Percentiles rank a stretch among this genome's conserved stretches.
Evolutionary conservation across 2,888 invertebrate genomes (phyloP).

Genomic region (Tachystola acroxantha): DNA sequence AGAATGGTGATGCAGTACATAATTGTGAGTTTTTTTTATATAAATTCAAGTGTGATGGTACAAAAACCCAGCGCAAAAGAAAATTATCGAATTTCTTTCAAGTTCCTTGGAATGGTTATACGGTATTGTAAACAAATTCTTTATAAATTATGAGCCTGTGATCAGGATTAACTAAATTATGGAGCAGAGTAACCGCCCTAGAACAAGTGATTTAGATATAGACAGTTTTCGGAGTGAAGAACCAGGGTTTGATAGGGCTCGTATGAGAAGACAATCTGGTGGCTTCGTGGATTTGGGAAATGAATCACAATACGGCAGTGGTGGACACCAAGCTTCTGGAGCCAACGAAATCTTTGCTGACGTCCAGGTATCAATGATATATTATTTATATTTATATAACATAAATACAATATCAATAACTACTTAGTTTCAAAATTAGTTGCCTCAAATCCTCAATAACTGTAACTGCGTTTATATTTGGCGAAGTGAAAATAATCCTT

Average conservation of each 20-base stretch:
- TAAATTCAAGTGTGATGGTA: too few relatives aligned
- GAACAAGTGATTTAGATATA: slow-evolving; percentile 58
- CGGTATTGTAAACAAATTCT: background rate
- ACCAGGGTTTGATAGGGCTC: slow-evolving; percentile 65
- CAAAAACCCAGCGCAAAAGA: too few relatives aligned
- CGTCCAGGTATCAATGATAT: slow-evolving; percentile 92
- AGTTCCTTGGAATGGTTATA: too few relatives aligned
- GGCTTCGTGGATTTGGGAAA: slow-evolving; percentile 87
- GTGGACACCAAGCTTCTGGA: slow-evolving; percentile 91
- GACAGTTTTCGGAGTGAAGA: slow-evolving; percentile 68
- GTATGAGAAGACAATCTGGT: slow-evolving; percentile 81
- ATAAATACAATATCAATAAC: too few relatives aligned
- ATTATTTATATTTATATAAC: background rate
- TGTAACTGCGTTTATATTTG: too few relatives aligned
- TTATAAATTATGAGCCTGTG: slow-evolving; percentile 7
- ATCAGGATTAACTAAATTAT: slow-evolving; percentile 22
- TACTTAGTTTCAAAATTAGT: too few relatives aligned
- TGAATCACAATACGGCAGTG: slow-evolving; percentile 86
- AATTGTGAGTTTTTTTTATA: too few relatives aligned
- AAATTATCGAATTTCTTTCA: too few relatives aligned
- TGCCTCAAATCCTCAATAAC: too few relatives aligned
- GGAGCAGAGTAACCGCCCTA: slow-evolving; percentile 50
- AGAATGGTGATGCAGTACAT: too few relatives aligned
- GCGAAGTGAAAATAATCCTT: too few relatives aligned
- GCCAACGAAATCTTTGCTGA: slow-evolving; percentile 95